phyloP scores from a whole-genome alignment of 2,113 vertebrate species.

The Carassius auratus region DNA sequence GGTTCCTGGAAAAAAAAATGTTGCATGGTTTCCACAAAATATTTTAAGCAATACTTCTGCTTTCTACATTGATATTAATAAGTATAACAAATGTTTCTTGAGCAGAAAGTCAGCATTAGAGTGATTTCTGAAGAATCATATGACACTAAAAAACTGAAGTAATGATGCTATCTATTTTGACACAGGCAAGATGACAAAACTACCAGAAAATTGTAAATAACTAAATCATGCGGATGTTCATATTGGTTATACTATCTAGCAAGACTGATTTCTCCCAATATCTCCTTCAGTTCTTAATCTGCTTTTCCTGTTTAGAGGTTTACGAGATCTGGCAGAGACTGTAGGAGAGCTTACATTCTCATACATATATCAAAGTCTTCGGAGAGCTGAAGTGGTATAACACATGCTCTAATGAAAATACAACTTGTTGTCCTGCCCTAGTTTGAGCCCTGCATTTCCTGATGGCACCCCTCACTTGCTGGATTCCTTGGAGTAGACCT shows the following conservation, averaged over 20 bases:
- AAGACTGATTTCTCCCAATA: neutral
- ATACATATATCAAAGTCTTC: slow-evolving; percentile 16
- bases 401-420: slow-evolving; percentile 53
- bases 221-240: too few species aligned
- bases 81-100: neutral
- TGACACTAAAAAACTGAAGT: too few species aligned
- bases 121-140: too few species aligned
- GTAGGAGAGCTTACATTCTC: neutral
- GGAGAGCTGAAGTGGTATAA: slow-evolving; percentile 47
- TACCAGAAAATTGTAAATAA: too few species aligned
- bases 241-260: too few species aligned
- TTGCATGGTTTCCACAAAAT: too few species aligned
- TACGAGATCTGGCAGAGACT: slow-evolving; percentile 1
- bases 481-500: neutral
- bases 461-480: slow-evolving; percentile 43
- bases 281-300: neutral
- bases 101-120: too few species aligned
- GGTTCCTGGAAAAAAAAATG: neutral
- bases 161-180: too few species aligned
- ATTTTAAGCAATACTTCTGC: neutral
- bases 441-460: slow-evolving; percentile 29
- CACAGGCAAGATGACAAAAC: too few species aligned
- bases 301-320: slow-evolving; percentile 1
- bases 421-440: slow-evolving; percentile 34
- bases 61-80: neutral